Conservation (phyloP, 2,888 invertebrate species). For the Ceraclea dissimilis region DNA sequence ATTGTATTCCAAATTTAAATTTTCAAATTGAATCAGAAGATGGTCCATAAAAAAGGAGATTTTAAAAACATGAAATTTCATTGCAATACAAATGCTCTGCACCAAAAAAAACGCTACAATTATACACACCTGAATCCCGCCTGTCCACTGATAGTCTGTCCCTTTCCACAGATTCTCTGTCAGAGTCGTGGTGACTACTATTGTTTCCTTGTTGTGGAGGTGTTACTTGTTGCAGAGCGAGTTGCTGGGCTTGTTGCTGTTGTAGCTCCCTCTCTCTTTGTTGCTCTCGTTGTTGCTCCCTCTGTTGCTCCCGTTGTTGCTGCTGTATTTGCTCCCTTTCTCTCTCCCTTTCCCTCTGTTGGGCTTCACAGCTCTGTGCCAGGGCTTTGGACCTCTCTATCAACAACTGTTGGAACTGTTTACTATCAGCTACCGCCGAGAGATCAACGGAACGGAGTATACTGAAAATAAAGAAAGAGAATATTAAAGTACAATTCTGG, state of each 20-base stretch:
- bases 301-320: slow-evolving; percentile 21
- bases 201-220: slow-evolving; percentile 31
- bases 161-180: slow-evolving; percentile 28
- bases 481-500: too few species aligned
- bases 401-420: slow-evolving; percentile 65
- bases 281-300: slow-evolving; percentile 13
- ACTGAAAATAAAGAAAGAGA: slow-evolving; percentile 42
- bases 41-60: neutral
- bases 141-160: slow-evolving; percentile 28
- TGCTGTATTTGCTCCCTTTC: slow-evolving; percentile 27
- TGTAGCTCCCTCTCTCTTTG: slow-evolving; percentile 20
- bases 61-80: neutral
- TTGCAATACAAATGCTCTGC: slow-evolving; percentile 9
- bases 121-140: slow-evolving; percentile 28
- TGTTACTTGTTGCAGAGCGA: slow-evolving; percentile 29
- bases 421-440: slow-evolving; percentile 49
- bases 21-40: too few species aligned
- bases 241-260: slow-evolving; percentile 17
- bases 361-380: slow-evolving; percentile 31
- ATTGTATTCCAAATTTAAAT: too few species aligned
- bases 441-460: slow-evolving; percentile 74
- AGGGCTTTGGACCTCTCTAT: slow-evolving; percentile 70
- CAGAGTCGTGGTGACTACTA: slow-evolving; percentile 17
- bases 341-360: slow-evolving; percentile 34
- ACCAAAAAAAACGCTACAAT: slow-evolving; percentile 3